Evolutionary conservation across 2,888 invertebrate species (phyloP).

Genomic region (Merodon equestris): DNA sequence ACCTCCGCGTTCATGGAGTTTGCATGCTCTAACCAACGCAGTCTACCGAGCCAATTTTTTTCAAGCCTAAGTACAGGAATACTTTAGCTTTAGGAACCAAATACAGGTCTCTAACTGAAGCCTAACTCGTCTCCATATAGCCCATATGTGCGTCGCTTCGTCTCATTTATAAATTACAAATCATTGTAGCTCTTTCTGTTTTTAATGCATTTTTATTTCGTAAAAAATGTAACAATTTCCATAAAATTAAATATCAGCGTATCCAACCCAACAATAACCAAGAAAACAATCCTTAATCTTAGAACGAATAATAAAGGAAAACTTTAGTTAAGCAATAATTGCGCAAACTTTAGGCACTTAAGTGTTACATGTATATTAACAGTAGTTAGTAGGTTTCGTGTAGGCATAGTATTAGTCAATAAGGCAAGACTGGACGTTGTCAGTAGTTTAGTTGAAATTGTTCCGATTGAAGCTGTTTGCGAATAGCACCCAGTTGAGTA

Average conservation of each 20-base stretch:
- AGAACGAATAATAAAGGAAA: conserved; percentile 27
- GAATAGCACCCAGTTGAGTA: conserved; percentile 85
- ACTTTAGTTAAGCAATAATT: conserved; percentile 34
- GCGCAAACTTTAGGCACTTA: conserved; percentile 56
- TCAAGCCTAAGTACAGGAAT: too few species aligned
- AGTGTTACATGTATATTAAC: conserved; percentile 37
- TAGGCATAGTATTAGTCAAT: not conserved
- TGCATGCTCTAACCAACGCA: too few species aligned
- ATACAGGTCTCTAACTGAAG: too few species aligned
- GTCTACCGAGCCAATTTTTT: too few species aligned
- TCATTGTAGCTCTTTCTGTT: too few species aligned
- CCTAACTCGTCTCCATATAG: too few species aligned
- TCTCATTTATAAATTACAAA: too few species aligned
- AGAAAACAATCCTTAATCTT: conserved; percentile 33
- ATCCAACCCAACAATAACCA: conserved; percentile 23
- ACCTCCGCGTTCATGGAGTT: too few species aligned
- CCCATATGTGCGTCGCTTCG: too few species aligned
- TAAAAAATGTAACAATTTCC: conserved; percentile 33
- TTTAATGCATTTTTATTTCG: conserved; percentile 16
- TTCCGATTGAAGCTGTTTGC: conserved; percentile 84
- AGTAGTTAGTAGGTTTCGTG: conserved; percentile 27
- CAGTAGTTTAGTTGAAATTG: conserved; percentile 81
- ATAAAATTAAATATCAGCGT: conserved; percentile 13
- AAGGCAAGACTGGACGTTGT: conserved; percentile 7
- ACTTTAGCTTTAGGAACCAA: too few species aligned